Percentiles rank a stretch among this genome's conserved stretches.
These are phyloP conservation scores for Sipha maydis DNA, from an alignment of 2,888 invertebrate genomes.

Conservation along the genomic window DNA sequence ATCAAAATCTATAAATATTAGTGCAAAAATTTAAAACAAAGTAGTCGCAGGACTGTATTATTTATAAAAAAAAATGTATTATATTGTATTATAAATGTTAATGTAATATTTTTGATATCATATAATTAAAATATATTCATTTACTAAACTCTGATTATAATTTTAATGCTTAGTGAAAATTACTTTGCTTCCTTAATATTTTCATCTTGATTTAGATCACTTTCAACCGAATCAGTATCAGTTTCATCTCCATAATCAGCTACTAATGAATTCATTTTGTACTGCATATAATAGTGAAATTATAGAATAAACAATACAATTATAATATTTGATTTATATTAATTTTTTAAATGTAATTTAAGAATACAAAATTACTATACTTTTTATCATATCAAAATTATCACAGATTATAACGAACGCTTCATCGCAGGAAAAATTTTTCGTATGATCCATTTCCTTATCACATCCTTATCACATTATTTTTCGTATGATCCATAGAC, in stretches of 20 bases:
- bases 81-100: too few species aligned
- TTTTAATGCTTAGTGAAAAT: conserved; percentile 40
- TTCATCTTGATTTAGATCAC: conserved; percentile 51
- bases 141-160: too few species aligned
- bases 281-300: not conserved
- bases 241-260: conserved; percentile 74
- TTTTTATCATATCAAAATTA: not conserved
- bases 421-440: too few species aligned
- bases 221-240: conserved; percentile 67
- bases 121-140: too few species aligned
- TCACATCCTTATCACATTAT: too few species aligned
- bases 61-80: too few species aligned
- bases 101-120: too few species aligned
- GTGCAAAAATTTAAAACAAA: too few species aligned
- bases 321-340: not conserved
- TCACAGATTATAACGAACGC: not conserved
- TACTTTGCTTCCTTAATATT: conserved; percentile 67
- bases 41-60: too few species aligned
- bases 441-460: too few species aligned
- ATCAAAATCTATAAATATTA: too few species aligned
- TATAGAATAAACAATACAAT: not conserved
- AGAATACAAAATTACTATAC: not conserved
- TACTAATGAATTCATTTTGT: conserved; percentile 74
- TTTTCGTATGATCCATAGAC: too few species aligned
- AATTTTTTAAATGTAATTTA: not conserved